Evolutionary conservation across 2,797 vertebrate genomes (phyloP).

Genomic region (Lateolabrax maculatus): DNA sequence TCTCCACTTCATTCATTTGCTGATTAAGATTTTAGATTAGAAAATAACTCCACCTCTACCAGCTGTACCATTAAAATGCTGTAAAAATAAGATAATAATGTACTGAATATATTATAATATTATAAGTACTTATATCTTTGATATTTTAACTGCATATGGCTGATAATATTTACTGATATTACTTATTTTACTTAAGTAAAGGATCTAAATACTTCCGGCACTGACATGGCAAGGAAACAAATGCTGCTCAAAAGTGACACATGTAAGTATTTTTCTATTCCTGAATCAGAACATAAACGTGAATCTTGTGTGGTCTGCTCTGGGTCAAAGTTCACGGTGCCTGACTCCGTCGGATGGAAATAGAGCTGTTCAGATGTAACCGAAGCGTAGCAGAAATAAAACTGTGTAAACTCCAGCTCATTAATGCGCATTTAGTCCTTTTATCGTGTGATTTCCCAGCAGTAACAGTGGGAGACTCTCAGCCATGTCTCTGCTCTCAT

Average conservation of each 20-base stretch:
- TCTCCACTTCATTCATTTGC: too few species aligned
- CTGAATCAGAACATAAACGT: background rate
- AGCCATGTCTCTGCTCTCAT: conserved; percentile 69
- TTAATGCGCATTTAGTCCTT: conserved; percentile 64
- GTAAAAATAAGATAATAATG: too few species aligned
- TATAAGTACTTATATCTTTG: too few species aligned
- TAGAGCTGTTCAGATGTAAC: background rate
- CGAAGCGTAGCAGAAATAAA: conserved; percentile 25
- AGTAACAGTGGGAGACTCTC: conserved; percentile 33
- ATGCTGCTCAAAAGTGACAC: background rate
- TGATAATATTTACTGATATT: too few species aligned
- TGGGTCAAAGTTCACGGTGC: background rate
- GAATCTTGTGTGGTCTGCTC: background rate
- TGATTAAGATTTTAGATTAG: too few species aligned
- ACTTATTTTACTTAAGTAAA: too few species aligned
- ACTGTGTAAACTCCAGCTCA: conserved; percentile 51
- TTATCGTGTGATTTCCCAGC: conserved; percentile 47
- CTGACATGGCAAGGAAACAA: background rate
- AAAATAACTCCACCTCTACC: too few species aligned
- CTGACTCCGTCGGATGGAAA: background rate
- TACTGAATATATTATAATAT: too few species aligned
- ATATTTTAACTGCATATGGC: too few species aligned
- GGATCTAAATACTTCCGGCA: background rate
- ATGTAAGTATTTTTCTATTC: background rate
- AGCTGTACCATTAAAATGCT: too few species aligned